Evolutionary conservation across 2,888 invertebrate species (phyloP), one percentile per base, ranked within the genome.

Genomic region (Serrognathus titanus): DNA sequence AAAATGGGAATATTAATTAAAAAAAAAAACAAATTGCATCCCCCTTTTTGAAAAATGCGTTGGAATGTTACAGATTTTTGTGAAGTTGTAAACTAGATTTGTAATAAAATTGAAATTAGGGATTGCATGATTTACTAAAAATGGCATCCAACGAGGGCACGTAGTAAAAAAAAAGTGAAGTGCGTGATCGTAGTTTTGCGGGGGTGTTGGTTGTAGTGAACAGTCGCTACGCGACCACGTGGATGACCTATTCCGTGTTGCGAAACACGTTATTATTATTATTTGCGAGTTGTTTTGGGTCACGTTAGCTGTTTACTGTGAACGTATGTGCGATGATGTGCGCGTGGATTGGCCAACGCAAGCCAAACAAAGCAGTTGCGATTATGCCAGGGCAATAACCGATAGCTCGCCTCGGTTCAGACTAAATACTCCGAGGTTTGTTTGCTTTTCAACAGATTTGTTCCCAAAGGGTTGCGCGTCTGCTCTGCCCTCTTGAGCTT

Each of bases 161-260:
- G 24, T 31, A 31, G 24, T 7, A 31, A 31, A 31, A 31, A 31
- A 31, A 31, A 31, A 31, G 24, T 31, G 24, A 43, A 43, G 13
- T 43, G 39, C 39, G 39, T 39, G 43, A 13, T 43, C 20, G 16
- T 43, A 39, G 12, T 9, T 43, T 43, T 16, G 12, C 43, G 43
- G 43, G 11, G 16, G 43, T 16, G 43, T 43, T 16, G 43, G 43
- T 16, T 43, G 43, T 43, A 43, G 43, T 16, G 20, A 13, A 16
- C 10, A 43, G 58, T 58, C 60, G 60, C 60, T 58, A 53, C 50
- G 60, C 55, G 53, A 60, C 66, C 67, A 67, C 67, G 67, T 67
- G 67, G 63, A 58, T 67, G 67, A 67, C 67, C 67, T 61, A 59
- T 64, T 65, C 58, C 62, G 63, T 57, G 65, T 67, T 67, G 67